Percentiles rank a stretch among this genome's conserved stretches.
These are phyloP conservation scores for Geopemphigus sp. DNA, from an alignment of 1,140 invertebrate genomes.

Conservation along the genomic window DNA sequence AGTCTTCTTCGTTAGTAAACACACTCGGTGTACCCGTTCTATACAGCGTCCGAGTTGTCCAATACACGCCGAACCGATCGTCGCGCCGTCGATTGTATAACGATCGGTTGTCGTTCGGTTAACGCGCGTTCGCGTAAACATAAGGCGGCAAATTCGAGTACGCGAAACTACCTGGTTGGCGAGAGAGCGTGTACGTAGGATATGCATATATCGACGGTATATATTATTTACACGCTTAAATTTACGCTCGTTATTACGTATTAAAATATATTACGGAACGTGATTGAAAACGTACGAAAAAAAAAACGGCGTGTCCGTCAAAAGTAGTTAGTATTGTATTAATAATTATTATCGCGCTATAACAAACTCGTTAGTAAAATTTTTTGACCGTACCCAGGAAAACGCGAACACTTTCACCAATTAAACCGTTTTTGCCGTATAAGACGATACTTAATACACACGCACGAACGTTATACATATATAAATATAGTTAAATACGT, in stretches of 20 bases:
- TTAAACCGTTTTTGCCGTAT: background rate
- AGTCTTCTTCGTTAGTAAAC: too few relatives aligned
- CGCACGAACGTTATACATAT: background rate
- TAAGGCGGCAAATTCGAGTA: background rate
- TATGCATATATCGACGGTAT: background rate
- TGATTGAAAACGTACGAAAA: background rate
- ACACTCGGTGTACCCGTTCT: too few relatives aligned
- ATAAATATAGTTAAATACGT: background rate
- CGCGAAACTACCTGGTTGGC: constrained; percentile 1
- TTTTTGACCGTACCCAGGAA: background rate
- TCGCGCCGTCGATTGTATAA: too few relatives aligned
- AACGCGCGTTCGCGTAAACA: background rate
- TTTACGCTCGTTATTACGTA: background rate
- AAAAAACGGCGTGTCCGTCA: background rate
- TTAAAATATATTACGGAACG: too few relatives aligned
- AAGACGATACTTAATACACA: too few relatives aligned
- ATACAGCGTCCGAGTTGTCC: too few relatives aligned
- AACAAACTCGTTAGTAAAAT: background rate
- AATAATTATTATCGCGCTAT: background rate
- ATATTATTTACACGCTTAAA: background rate
- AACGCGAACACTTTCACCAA: background rate
- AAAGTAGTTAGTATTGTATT: background rate
- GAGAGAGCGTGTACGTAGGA: too few relatives aligned
- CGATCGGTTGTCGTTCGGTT: too few relatives aligned
- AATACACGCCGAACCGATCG: too few relatives aligned